phyloP scores from a whole-genome alignment of 1,140 invertebrate species.

The Grapholita molesta region DNA sequence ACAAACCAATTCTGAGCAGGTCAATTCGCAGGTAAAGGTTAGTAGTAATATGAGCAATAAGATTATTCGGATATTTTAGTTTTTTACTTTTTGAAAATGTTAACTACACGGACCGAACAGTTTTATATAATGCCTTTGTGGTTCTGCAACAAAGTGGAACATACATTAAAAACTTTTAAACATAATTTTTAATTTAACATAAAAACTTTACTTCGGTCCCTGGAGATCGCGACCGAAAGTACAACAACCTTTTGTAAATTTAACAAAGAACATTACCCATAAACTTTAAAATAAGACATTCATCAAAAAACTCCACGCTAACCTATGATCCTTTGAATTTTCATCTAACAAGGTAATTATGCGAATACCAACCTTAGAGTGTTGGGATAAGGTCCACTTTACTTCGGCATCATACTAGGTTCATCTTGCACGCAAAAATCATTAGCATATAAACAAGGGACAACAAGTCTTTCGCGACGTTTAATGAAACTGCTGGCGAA shows the following conservation, averaged over 20 bases:
- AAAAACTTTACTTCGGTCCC: not conserved
- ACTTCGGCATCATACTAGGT: not conserved
- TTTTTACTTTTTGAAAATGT: no score
- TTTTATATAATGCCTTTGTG: no score
- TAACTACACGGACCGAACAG: no score
- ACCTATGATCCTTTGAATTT: not conserved
- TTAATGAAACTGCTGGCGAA: conserved; percentile 46
- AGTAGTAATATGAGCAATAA: no score
- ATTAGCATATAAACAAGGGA: conserved; percentile 57
- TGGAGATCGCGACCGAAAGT: not conserved
- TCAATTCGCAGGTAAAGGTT: no score
- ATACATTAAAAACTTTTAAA: not conserved
- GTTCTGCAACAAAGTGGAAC: not conserved
- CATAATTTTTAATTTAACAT: not conserved
- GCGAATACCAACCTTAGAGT: not conserved
- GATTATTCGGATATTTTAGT: no score
- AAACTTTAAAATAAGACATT: conserved; percentile 10
- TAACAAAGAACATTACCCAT: conserved; percentile 2
- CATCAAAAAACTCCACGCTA: conserved; percentile 2
- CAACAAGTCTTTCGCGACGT: conserved; percentile 24
- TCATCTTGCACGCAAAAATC: conserved; percentile 30
- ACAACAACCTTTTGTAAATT: not conserved
- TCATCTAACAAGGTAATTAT: not conserved
- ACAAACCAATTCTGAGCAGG: no score
- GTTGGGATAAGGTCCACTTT: not conserved